These are phyloP conservation scores for Xiphias gladius DNA, from an alignment of 2,113 vertebrate species.

Conservation along the genomic window DNA sequence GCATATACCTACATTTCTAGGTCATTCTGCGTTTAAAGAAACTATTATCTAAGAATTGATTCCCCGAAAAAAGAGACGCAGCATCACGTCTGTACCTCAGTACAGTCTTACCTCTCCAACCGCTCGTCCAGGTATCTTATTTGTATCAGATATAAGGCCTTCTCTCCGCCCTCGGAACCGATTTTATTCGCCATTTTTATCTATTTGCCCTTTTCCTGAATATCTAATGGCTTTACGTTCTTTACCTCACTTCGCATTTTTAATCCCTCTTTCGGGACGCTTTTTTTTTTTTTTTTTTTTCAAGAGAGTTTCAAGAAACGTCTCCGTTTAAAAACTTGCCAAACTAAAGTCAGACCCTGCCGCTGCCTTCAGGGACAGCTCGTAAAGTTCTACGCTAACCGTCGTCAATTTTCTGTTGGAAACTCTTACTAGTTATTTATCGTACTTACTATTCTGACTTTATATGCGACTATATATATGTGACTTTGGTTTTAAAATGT, in stretches of 20 bases:
- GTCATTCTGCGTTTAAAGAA: neutral
- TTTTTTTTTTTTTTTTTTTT: too few species aligned
- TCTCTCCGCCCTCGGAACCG: neutral
- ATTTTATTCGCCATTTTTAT: neutral
- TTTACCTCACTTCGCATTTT: neutral
- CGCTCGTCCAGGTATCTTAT: conserved; percentile 43
- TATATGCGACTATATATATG: too few species aligned
- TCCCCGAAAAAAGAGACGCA: neutral
- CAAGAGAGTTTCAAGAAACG: neutral
- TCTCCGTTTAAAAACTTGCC: too few species aligned
- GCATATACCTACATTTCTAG: neutral
- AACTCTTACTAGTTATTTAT: too few species aligned
- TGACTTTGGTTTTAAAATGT: too few species aligned
- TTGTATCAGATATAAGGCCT: conserved; percentile 13
- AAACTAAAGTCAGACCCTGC: too few species aligned
- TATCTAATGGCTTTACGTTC: neutral
- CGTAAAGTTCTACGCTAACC: neutral
- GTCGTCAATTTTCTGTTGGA: too few species aligned
- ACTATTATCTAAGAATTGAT: neutral
- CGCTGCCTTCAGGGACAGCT: conserved; percentile 11
- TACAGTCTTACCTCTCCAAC: conserved; percentile 36
- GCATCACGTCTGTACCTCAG: neutral
- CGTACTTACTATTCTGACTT: too few species aligned
- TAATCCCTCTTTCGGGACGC: neutral
- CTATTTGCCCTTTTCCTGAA: fast-evolving